A percentile compares a stretch with the other conserved stretches of the same genome.
These are phyloP conservation scores for Aspidiotus rigidus DNA, from an alignment of 2,888 invertebrate genomes.

Conservation along the genomic window DNA sequence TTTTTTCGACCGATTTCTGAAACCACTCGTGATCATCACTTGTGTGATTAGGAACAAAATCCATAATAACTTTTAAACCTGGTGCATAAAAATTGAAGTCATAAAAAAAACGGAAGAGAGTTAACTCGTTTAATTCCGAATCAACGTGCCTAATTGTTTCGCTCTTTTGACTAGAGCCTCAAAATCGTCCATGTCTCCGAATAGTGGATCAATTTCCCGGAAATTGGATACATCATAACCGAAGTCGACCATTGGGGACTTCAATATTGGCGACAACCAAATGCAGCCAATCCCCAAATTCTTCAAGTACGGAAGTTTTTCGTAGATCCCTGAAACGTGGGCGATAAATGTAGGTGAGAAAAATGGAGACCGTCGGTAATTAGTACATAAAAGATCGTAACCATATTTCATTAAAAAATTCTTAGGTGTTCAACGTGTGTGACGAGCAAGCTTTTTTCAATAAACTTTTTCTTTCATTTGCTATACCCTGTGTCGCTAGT, in stretches of 20 bases:
- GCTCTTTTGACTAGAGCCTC: constrained; percentile 43
- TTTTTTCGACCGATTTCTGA: constrained; percentile 52
- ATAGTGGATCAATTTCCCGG: constrained; percentile 49
- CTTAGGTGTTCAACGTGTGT: too few species aligned
- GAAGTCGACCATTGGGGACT: constrained; percentile 56
- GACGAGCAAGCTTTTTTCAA: too few species aligned
- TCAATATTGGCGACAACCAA: constrained; percentile 63
- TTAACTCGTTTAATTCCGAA: background rate
- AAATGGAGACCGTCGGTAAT: too few species aligned
- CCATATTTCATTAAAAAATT: too few species aligned
- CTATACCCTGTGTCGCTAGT: too few species aligned
- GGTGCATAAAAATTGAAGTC: background rate
- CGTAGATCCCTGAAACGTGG: constrained; percentile 41
- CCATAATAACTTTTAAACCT: constrained; percentile 55
- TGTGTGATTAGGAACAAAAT: constrained; percentile 65
- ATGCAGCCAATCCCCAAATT: constrained; percentile 54
- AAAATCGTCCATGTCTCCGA: constrained; percentile 53
- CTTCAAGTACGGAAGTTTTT: constrained; percentile 48
- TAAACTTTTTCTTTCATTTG: too few species aligned
- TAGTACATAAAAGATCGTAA: too few species aligned
- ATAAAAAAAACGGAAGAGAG: background rate
- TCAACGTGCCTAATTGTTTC: constrained; percentile 41
- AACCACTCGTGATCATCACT: constrained; percentile 78
- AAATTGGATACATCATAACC: constrained; percentile 58
- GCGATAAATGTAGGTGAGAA: too few species aligned